These are phyloP conservation scores for Cephus runcator DNA, from an alignment of 2,888 invertebrate species.

Conservation along the genomic window DNA sequence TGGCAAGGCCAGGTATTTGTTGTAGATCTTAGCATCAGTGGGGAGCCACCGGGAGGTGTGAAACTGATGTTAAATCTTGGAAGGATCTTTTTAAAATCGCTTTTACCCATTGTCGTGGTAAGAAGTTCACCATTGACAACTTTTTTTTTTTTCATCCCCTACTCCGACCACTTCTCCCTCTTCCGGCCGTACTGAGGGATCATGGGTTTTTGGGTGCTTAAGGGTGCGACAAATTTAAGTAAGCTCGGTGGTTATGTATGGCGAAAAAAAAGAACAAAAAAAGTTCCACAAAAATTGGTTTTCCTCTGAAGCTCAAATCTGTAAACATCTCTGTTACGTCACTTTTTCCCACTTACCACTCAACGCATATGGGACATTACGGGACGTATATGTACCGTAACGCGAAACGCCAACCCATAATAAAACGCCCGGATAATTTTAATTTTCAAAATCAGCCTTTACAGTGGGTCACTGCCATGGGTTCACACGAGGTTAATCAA, in stretches of 20 bases:
- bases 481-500: conserved; percentile 64
- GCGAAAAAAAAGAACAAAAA: background rate
- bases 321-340: background rate
- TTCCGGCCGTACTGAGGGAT: conserved; percentile 41
- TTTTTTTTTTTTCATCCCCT: conserved; percentile 28
- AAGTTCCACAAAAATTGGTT: conserved; percentile 3
- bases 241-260: background rate
- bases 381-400: background rate
- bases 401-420: background rate
- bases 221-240: conserved; percentile 38
- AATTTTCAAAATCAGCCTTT: background rate
- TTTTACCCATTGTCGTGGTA: conserved; percentile 58
- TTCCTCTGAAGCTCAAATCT: background rate
- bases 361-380: background rate
- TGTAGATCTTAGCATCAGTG: conserved; percentile 50
- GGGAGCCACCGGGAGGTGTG: conserved; percentile 58
- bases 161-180: conserved; percentile 23
- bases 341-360: background rate
- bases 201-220: conserved; percentile 55
- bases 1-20: conserved; percentile 54
- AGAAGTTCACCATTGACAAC: conserved; percentile 54
- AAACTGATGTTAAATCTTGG: conserved; percentile 57
- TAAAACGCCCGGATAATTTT: background rate
- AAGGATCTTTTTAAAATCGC: conserved; percentile 59
- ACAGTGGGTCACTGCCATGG: conserved; percentile 3